Base-by-base conservation (phyloP, 2,888 invertebrate species). In the Morpho achilles region DNA sequence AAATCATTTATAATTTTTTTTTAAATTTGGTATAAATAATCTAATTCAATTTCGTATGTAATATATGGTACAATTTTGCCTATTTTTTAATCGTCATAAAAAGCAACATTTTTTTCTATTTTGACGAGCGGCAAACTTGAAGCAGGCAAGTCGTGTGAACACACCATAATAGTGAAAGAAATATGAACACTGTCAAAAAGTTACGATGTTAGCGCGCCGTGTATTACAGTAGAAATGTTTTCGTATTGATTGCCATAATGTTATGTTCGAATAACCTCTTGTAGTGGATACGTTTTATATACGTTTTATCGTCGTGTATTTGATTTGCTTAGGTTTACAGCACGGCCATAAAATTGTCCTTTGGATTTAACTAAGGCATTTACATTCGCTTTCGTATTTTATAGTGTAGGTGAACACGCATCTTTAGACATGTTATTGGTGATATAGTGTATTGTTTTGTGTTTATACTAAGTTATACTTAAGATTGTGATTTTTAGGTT, bases 191-290 rank as follows among this genome's bases (percentile, higher is more conserved):
- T 43, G 16, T 45, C 53, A 45, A 48, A 48, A 53, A 53, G 45
- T 50, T 41, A 50, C 53, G 46, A 44, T 51, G 23, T 57, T 57
- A 50, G 60, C 60, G 50, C 56, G 43, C 58, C 40, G 43, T 50
- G 57, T 53, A 53, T 52, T 56, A 56, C 44, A 46, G 54, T 48
- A 48, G 46, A 60, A 53, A 22, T 50, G 10, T 44, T 41, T 23
- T 50, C 56, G 46, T 59, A 62, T 62, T 59, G 61, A 59, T 62
- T 59, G 56, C 48, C 45, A 42, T 49, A 60, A 56, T 44, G 49
- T 46, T 41, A 53, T 53, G 55, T 61, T 56, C 50, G 58, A 58
- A 61, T 59, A 59, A 59, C 50, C 50, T 48, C 59, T 56, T 62
- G 59, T 59, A 56, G 53, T 53, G 56, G 58, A 58, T 62, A 56